phyloP scores from a whole-genome alignment of 2,113 vertebrate genomes.

The Chamaetylas fuelleborni region DNA sequence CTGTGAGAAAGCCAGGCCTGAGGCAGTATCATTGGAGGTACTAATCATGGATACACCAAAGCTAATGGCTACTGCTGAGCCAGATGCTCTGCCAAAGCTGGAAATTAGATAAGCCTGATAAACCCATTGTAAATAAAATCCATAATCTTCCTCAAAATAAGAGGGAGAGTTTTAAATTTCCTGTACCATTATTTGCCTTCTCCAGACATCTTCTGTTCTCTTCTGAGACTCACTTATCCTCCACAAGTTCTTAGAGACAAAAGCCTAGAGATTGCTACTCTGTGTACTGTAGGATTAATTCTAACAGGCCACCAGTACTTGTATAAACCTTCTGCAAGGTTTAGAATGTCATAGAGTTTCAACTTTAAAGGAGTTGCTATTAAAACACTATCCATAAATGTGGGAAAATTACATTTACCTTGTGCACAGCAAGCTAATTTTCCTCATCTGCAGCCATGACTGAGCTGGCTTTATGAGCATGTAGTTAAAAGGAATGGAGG shows the following conservation, averaged over 20 bases:
- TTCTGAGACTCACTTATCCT: background rate
- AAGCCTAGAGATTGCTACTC: background rate
- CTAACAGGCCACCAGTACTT: background rate
- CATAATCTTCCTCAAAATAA: background rate
- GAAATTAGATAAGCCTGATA: background rate
- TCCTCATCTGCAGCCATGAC: background rate
- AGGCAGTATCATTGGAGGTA: background rate
- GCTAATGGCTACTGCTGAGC: background rate
- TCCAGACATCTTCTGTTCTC: background rate
- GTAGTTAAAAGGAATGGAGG: background rate
- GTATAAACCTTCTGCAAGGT: background rate
- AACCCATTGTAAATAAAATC: background rate
- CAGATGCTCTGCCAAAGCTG: background rate
- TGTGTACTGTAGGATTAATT: background rate
- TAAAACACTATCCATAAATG: background rate
- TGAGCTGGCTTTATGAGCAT: background rate
- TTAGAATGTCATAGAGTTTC: background rate
- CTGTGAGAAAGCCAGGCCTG: background rate
- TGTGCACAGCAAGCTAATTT: background rate
- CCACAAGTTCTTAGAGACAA: background rate
- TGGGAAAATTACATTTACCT: background rate
- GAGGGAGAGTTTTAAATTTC: background rate
- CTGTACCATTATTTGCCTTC: background rate
- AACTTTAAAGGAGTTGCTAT: background rate
- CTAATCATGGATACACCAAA: background rate